These are phyloP conservation scores for Drosophila sucinea DNA, from an alignment of 1,140 invertebrate species.

Conservation along the genomic window DNA sequence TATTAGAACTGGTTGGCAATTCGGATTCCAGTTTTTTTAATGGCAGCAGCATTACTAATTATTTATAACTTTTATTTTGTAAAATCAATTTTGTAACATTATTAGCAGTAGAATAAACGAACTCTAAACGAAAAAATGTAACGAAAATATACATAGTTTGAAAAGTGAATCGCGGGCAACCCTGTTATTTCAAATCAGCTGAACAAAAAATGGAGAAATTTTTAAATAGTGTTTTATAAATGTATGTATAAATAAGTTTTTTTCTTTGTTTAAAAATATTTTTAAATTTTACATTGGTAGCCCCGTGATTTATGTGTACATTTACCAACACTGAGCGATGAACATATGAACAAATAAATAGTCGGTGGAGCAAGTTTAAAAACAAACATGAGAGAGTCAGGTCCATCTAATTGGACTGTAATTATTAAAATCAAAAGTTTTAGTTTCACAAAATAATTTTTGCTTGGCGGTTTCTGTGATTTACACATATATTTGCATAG, in stretches of 20 bases:
- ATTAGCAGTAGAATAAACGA: slow-evolving; percentile 16
- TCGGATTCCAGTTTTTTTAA: slow-evolving; percentile 20
- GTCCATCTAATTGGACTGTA: too few relatives aligned
- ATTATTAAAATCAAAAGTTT: not conserved
- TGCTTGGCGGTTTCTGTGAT: not conserved
- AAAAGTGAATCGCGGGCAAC: not conserved
- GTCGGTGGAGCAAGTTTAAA: too few relatives aligned
- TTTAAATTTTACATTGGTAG: too few relatives aligned
- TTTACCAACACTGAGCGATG: too few relatives aligned
- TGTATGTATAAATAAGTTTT: too few relatives aligned
- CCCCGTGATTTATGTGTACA: too few relatives aligned
- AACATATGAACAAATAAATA: too few relatives aligned
- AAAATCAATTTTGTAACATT: slow-evolving; percentile 56
- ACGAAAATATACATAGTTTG: not conserved
- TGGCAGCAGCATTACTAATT: slow-evolving; percentile 58
- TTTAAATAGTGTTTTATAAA: too few relatives aligned
- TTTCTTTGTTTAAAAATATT: too few relatives aligned
- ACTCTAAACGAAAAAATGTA: not conserved
- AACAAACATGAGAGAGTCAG: too few relatives aligned
- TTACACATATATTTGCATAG: not conserved
- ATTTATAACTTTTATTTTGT: not conserved
- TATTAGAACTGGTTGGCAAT: slow-evolving; percentile 14
- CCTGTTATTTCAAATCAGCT: not conserved
- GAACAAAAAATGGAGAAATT: too few relatives aligned
- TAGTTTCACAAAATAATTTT: not conserved